Evolutionary conservation across 2,797 vertebrate genomes (phyloP).

Genomic region (Chaetodon trifasciatus): DNA sequence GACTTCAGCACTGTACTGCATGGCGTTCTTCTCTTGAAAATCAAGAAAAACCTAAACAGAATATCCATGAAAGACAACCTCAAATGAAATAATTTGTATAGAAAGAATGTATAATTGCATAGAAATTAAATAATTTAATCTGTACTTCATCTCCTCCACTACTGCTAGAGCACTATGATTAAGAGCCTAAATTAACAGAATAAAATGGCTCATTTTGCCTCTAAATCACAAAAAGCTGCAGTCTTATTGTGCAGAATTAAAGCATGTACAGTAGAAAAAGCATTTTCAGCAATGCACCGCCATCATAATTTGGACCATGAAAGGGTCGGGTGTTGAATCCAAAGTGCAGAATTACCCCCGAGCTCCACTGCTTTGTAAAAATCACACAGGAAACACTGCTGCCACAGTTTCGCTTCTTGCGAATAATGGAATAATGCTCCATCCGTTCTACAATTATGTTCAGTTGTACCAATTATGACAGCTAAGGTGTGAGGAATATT

Average conservation of each 20-base stretch:
- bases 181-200: slow-evolving; percentile 6
- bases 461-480: slow-evolving; percentile 47
- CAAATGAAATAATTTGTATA: not conserved
- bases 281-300: slow-evolving; percentile 22
- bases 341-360: slow-evolving; percentile 55
- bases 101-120: not conserved
- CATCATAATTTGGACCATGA: slow-evolving; percentile 41
- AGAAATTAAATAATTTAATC: slow-evolving; percentile 17
- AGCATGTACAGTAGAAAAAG: slow-evolving; percentile 22
- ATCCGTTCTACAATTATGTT: slow-evolving; percentile 46
- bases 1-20: slow-evolving; percentile 17
- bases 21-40: slow-evolving; percentile 12
- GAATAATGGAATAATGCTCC: slow-evolving; percentile 30
- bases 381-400: slow-evolving; percentile 31
- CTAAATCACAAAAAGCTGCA: slow-evolving; percentile 23
- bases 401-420: slow-evolving; percentile 22
- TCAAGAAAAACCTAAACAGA: slow-evolving; percentile 31
- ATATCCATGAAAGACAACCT: slow-evolving; percentile 15
- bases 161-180: slow-evolving; percentile 11
- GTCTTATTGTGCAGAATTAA: slow-evolving; percentile 20
- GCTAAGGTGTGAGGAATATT: slow-evolving; percentile 52
- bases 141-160: not conserved
- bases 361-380: slow-evolving; percentile 45
- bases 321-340: slow-evolving; percentile 36
- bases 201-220: slow-evolving; percentile 14